Percentiles rank a stretch among this genome's conserved stretches.
These are phyloP conservation scores for Chaetodon trifasciatus DNA, from an alignment of 2,797 vertebrate species.

Conservation along the genomic window DNA sequence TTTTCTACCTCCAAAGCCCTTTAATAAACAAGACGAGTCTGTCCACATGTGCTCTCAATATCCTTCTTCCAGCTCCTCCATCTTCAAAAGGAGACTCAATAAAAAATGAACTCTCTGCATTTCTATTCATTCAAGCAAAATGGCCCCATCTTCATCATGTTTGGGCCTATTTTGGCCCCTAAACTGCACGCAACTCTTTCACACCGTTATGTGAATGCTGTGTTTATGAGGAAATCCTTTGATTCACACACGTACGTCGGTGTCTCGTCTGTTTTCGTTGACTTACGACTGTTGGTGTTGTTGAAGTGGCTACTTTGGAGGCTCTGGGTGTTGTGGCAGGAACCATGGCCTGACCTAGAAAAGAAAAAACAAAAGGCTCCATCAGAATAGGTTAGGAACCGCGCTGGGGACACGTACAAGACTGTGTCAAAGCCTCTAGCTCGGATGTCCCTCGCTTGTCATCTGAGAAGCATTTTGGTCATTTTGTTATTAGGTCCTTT, in stretches of 20 bases:
- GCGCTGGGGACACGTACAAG: neutral
- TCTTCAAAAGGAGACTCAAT: conserved; percentile 63
- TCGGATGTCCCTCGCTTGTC: neutral
- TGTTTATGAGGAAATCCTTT: neutral
- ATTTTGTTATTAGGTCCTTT: conserved; percentile 34
- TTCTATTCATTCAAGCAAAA: conserved; percentile 42
- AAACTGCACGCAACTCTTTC: neutral
- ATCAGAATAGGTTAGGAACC: conserved; percentile 18
- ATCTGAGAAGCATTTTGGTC: conserved; percentile 16
- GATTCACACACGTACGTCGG: neutral
- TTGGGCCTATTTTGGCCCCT: conserved; percentile 33
- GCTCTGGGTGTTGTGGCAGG: conserved; percentile 70
- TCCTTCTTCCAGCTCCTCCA: conserved; percentile 65
- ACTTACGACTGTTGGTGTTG: conserved; percentile 79
- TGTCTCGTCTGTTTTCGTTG: neutral
- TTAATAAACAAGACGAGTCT: conserved; percentile 66
- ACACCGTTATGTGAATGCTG: neutral
- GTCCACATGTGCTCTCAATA: conserved; percentile 73
- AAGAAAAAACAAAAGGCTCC: conserved; percentile 36
- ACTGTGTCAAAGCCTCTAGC: neutral
- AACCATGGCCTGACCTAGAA: conserved; percentile 74
- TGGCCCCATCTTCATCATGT: conserved; percentile 29
- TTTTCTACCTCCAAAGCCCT: conserved; percentile 56
- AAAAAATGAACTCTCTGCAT: conserved; percentile 67
- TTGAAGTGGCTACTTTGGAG: conserved; percentile 62